Percentiles rank a stretch among this genome's conserved stretches.
These are phyloP conservation scores for Bombus breviceps DNA, from an alignment of 1,140 invertebrate genomes.

Conservation along the genomic window DNA sequence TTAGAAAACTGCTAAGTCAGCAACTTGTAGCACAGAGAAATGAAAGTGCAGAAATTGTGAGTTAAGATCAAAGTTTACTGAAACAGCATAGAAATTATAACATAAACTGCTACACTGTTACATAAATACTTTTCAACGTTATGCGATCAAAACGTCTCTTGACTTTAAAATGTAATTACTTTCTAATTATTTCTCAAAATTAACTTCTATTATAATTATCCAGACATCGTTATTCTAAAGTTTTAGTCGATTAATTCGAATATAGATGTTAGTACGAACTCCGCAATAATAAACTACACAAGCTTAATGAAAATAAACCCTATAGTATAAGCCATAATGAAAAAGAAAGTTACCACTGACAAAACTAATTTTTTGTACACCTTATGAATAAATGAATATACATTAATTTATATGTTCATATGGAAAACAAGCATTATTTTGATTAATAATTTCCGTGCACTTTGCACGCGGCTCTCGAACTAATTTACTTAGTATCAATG, in stretches of 20 bases:
- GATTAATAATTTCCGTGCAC: background rate
- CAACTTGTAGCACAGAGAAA: background rate
- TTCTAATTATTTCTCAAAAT: too few relatives aligned
- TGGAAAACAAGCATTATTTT: background rate
- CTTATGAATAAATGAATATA: background rate
- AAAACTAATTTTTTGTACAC: background rate
- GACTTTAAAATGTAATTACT: background rate
- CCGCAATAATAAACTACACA: too few relatives aligned
- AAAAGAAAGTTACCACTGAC: background rate
- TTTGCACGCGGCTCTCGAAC: background rate
- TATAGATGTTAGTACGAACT: too few relatives aligned
- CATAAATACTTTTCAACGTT: background rate
- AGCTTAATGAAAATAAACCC: too few relatives aligned
- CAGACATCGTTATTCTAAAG: background rate
- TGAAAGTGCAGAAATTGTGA: background rate
- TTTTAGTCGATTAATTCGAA: background rate
- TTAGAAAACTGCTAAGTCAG: background rate
- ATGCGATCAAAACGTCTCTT: background rate
- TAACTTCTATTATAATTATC: background rate
- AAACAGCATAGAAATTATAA: background rate
- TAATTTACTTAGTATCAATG: conserved; percentile 23
- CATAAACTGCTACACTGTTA: too few relatives aligned
- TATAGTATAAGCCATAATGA: too few relatives aligned
- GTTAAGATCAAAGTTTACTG: background rate
- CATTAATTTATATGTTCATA: background rate